Base-by-base conservation (phyloP, 2,797 vertebrate species). In the Sus cebifrons region DNA sequence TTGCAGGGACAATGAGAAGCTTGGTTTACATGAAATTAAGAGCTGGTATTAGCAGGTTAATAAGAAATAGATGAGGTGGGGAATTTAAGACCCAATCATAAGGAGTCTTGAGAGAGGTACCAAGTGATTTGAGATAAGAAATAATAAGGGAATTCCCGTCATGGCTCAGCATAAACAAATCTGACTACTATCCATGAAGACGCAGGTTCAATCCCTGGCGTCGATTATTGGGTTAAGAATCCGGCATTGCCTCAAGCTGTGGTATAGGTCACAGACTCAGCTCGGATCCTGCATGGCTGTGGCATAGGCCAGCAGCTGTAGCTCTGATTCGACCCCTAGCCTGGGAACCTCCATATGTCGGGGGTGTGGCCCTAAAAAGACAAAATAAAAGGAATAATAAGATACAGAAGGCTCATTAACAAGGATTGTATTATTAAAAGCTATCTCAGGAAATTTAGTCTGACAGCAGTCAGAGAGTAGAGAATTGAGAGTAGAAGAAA, bases 1-100 rank as follows among this genome's bases (percentile, higher is more conserved):
- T 40, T 52, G 44, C 32, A 82, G 20, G 40, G 25, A 65, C 36
- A 74, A 70, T 64, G 17, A 89, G n/a, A 32, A 40, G 27, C 54
- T 82, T 82, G 49, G 25, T 88, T 71, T 70, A 81, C 92, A 86
- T 54, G 29, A 92, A 94, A 77, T 9, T 52, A 92, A 88, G 68
- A 90, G 20, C 65, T 68, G 6, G 10, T 94, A 14, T 60, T 70
- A 20, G 29, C 79, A 84, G 64, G n/a, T 40, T 49, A 52, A 56
- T 60, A 88, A 52, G 58, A 88, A 74, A 60, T 32, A 88, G 4
- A 11, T 75, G 14, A 75, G 14, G 23, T 88, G 15, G 56, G 17
- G 21, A n/a, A 40, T 86, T 27, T 85, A 58, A 18, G 3, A 14
- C 67, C 49, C 29, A 81, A 5, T 52, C 52, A 40, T 60, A 56